Evolutionary conservation across 2,888 invertebrate species (phyloP).

Genomic region (Coelogynopora nodosa): DNA sequence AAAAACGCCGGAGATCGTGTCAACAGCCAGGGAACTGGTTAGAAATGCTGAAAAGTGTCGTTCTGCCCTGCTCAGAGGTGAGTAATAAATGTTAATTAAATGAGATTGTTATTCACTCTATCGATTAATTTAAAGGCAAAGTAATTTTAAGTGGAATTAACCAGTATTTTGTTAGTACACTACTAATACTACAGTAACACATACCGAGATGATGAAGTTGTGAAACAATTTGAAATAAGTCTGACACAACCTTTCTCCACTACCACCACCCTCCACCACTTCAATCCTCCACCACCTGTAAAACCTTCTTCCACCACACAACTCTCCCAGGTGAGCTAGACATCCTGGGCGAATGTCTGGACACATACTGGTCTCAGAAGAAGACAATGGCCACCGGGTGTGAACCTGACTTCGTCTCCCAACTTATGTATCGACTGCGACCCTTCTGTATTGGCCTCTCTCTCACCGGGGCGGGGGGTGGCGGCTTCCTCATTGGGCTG

Average conservation of each 20-base stretch:
- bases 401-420: slow-evolving; percentile 58
- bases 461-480: slow-evolving; percentile 63
- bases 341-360: slow-evolving; percentile 57
- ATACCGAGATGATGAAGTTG: no score
- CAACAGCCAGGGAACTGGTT: slow-evolving; percentile 58
- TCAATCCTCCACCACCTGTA: no score
- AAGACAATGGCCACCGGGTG: slow-evolving; percentile 62
- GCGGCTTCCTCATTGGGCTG: slow-evolving; percentile 56
- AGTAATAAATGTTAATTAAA: slow-evolving; percentile 32
- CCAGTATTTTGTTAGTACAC: no score
- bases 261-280: no score
- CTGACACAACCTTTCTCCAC: no score
- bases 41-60: slow-evolving; percentile 55
- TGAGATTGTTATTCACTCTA: no score
- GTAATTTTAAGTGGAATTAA: no score
- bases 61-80: slow-evolving; percentile 49
- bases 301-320: no score
- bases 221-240: no score
- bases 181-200: no score
- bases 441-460: slow-evolving; percentile 56
- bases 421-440: slow-evolving; percentile 55
- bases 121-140: no score
- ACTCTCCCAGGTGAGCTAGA: slow-evolving; percentile 60
- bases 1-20: slow-evolving; percentile 58
- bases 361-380: slow-evolving; percentile 62